Percentiles rank a stretch among this genome's conserved stretches.
Evolutionary conservation across 2,797 vertebrate genomes (phyloP).

Genomic region (Peromyscus melanophrys): DNA sequence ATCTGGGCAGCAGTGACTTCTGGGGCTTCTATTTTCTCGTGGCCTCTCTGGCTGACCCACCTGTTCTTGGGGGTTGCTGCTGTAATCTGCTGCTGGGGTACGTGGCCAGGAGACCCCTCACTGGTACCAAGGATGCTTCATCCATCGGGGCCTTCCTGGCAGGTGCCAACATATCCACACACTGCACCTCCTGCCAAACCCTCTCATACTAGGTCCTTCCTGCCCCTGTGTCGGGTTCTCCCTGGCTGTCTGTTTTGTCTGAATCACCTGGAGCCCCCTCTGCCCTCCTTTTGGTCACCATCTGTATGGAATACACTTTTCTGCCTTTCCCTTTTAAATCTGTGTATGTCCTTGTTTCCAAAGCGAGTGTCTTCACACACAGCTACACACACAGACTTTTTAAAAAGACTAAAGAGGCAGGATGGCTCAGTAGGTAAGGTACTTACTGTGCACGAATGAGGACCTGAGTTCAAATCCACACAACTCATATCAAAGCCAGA

Average conservation of each 20-base stretch:
- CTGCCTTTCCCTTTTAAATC: neutral
- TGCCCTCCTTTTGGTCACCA: neutral
- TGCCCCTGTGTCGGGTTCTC: neutral
- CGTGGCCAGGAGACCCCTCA: neutral
- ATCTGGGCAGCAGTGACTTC: too few species aligned
- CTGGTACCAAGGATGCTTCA: neutral
- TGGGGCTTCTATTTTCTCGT: too few species aligned
- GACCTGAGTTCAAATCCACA: neutral
- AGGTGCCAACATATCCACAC: fast-evolving
- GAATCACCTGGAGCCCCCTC: neutral
- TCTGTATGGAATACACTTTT: neutral
- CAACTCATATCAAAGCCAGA: neutral
- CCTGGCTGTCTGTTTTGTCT: neutral
- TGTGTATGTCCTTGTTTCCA: neutral
- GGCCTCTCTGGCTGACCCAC: too few species aligned
- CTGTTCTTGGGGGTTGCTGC: too few species aligned
- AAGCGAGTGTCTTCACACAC: neutral
- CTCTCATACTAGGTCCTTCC: neutral
- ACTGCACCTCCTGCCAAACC: neutral
- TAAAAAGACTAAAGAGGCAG: neutral
- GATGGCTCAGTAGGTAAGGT: neutral
- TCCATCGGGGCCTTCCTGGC: neutral
- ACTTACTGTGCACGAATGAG: neutral
- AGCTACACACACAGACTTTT: neutral
- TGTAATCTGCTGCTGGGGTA: neutral